Evolutionary conservation across 2,888 invertebrate genomes (phyloP).

Genomic region (Polydrusus cervinus): DNA sequence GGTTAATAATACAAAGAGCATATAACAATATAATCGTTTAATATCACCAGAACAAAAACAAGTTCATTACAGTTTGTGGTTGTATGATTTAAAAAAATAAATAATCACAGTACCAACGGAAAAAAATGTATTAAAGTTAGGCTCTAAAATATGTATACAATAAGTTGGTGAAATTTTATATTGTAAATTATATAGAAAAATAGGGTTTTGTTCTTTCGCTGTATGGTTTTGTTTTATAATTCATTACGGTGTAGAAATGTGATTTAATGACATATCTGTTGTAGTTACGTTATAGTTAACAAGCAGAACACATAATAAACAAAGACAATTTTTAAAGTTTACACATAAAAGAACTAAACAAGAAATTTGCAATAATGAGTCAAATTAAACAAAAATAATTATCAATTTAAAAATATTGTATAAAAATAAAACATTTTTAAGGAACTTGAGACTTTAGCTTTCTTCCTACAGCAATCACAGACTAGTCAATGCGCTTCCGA

Average conservation of each 20-base stretch:
- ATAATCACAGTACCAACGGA: constrained; percentile 21
- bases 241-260: background rate
- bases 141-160: no score
- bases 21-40: constrained; percentile 8
- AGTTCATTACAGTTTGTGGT: constrained; percentile 13
- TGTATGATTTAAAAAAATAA: background rate
- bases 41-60: constrained; percentile 23
- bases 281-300: background rate
- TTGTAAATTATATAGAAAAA: background rate
- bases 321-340: background rate
- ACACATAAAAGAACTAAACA: no score
- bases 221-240: background rate
- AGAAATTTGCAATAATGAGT: no score
- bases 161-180: background rate
- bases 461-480: no score
- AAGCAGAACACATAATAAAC: no score
- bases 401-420: background rate
- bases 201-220: background rate
- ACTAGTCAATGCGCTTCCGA: no score
- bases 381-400: no score
- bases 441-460: no score
- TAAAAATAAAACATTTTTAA: constrained; percentile 1
- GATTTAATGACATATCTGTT: constrained; percentile 5
- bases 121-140: background rate
- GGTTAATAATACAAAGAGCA: background rate